Conservation (phyloP, 2,797 vertebrate species). For the Denticeps clupeoides region DNA sequence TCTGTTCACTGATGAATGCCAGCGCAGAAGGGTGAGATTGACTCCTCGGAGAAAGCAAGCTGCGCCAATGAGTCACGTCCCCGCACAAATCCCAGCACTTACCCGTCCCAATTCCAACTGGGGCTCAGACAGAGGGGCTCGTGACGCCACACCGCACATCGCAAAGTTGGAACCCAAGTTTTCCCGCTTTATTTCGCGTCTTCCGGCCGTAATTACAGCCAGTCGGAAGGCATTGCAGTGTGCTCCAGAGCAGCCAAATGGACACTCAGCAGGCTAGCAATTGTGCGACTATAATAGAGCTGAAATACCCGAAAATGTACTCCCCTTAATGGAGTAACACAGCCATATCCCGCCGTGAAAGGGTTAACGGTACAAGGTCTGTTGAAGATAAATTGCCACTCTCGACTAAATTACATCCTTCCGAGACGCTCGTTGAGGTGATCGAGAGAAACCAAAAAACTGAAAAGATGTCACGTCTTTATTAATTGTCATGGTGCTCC, state of each 20-base stretch:
- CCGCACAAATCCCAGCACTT: not conserved
- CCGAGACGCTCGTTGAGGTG: slow-evolving; percentile 33
- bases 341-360: slow-evolving; percentile 45
- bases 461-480: slow-evolving; percentile 32
- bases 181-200: slow-evolving; percentile 34
- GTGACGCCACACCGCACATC: too few species aligned
- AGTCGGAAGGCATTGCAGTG: slow-evolving; percentile 56
- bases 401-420: slow-evolving; percentile 47
- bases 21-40: not conserved
- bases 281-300: slow-evolving; percentile 57
- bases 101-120: not conserved
- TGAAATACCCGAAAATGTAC: slow-evolving; percentile 52
- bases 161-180: not conserved
- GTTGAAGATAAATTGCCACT: slow-evolving; percentile 51
- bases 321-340: slow-evolving; percentile 54
- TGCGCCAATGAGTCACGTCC: not conserved
- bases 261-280: slow-evolving; percentile 60
- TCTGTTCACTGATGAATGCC: not conserved
- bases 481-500: slow-evolving; percentile 39
- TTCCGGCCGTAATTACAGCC: slow-evolving; percentile 70
- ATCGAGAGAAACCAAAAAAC: slow-evolving; percentile 25
- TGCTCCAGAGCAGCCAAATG: slow-evolving; percentile 59
- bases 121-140: too few species aligned
- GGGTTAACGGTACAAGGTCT: slow-evolving; percentile 54
- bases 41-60: not conserved